Evolutionary conservation across 2,888 invertebrate genomes (phyloP), one percentile per base, ranked within the genome.

Genomic region (Ophonus ardosiacus): DNA sequence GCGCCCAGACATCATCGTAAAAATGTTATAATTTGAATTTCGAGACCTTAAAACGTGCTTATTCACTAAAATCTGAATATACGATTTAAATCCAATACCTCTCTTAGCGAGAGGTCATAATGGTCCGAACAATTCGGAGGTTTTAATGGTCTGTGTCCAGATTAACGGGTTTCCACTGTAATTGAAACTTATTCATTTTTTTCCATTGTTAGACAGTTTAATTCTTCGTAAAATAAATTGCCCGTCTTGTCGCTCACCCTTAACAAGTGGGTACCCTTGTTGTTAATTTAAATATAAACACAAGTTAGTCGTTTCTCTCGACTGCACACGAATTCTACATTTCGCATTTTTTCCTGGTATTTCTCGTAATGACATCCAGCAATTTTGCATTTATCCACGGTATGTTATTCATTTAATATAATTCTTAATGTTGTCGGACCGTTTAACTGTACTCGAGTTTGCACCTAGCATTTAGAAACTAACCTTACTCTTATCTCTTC

Each of bases 381-480:
- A 65, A 65, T 65, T 65, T 65, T n/a, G 10, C 31, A 65, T 21
- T 65, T 65, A 65, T 65, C 31, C 24, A 65, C 65, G 65, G 65
- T 15, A 65, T 38, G 31, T 31, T 65, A 65, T 31, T 65, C 15
- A 31, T 38, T 68, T 18, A 71, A 31, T 17, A 68, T 68, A n/a
- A 68, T 68, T 71, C 21, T 40, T 71, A 71, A 71, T 71, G 43
- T 43, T 8, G 17, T 43, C 7, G n/a, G 15, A 68, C 15, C 71
- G 40, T 17, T 74, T 43, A 74, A 74, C 71, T 74, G 71, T 74
- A 71, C 71, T 43, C 71, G 18, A 68, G 18, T 74, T 74, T 74
- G 71, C 71, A 74, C 71, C 71, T 74, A 43, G 71, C 18, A 74
- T 74, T 74, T 74, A 74, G 43, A 13, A 74, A 40, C 43, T 43